Evolutionary conservation across 2,797 vertebrate genomes (phyloP).

Genomic region (Rhyacichthys aspro): DNA sequence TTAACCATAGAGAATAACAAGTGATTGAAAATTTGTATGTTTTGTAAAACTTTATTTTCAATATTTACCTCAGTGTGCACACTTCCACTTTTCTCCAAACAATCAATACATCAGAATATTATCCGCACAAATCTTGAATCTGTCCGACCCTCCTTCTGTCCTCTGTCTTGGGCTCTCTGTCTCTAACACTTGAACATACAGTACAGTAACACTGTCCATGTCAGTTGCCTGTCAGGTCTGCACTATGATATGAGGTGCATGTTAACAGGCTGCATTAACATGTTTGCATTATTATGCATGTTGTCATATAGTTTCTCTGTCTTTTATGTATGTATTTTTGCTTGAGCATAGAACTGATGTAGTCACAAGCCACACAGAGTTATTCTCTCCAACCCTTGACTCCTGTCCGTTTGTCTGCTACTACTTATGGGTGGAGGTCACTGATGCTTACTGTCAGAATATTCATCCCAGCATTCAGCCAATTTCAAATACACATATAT

Average conservation of each 20-base stretch:
- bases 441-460: constrained; percentile 23
- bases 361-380: constrained; percentile 59
- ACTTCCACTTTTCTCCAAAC: no score
- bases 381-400: constrained; percentile 48
- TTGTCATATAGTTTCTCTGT: constrained; percentile 65
- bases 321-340: constrained; percentile 65
- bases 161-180: constrained; percentile 28
- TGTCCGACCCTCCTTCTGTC: constrained; percentile 17
- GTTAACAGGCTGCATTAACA: constrained; percentile 61
- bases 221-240: constrained; percentile 51
- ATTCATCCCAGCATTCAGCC: constrained; percentile 4
- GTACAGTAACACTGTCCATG: constrained; percentile 12
- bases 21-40: no score
- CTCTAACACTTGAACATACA: constrained; percentile 33
- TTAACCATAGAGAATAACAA: no score
- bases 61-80: no score
- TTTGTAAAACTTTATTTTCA: no score
- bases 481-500: background rate
- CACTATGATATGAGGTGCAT: constrained; percentile 66
- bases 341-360: constrained; percentile 63
- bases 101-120: no score
- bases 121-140: background rate
- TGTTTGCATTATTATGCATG: constrained; percentile 74
- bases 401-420: constrained; percentile 35
- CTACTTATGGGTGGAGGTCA: constrained; percentile 44